These are phyloP conservation scores for Tringa solitaria DNA, from an alignment of 2,113 vertebrate species.

Conservation along the genomic window DNA sequence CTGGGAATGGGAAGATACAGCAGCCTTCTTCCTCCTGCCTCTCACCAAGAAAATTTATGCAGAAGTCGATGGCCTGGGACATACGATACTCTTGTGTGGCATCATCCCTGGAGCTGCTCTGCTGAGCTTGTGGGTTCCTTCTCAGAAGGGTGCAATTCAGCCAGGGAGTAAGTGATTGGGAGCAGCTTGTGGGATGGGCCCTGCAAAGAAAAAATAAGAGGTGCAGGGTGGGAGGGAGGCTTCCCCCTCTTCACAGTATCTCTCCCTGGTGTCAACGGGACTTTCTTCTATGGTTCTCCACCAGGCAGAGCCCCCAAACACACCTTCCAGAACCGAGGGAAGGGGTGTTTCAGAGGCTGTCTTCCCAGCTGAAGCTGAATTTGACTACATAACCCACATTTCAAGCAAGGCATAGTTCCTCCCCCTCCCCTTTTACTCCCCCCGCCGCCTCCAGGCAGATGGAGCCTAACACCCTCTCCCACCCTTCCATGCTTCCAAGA, in stretches of 20 bases:
- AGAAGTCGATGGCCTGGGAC: not conserved
- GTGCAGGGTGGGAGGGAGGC: not conserved
- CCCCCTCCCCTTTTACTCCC: not conserved
- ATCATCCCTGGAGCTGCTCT: not conserved
- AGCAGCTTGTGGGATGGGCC: not conserved
- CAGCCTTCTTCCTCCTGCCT: not conserved
- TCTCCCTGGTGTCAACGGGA: not conserved
- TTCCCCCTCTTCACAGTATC: slow-evolving; percentile 18
- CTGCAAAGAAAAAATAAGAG: not conserved
- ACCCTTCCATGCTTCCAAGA: not conserved
- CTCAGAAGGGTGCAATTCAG: not conserved
- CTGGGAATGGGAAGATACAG: not conserved
- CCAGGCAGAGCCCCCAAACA: not conserved
- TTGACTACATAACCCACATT: not conserved
- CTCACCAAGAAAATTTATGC: not conserved
- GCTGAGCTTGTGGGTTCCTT: not conserved
- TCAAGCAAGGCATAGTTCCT: not conserved
- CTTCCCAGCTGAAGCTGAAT: not conserved
- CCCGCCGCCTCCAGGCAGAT: not conserved
- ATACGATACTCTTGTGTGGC: not conserved
- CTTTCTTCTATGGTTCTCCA: not conserved
- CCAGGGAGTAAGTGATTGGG: not conserved
- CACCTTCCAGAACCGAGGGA: not conserved
- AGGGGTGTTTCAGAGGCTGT: not conserved
- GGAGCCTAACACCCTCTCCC: not conserved